Percentiles rank a stretch among this genome's conserved stretches.
phyloP scores from a whole-genome alignment of 2,113 vertebrate species.

The Protomyctophum bolini region DNA sequence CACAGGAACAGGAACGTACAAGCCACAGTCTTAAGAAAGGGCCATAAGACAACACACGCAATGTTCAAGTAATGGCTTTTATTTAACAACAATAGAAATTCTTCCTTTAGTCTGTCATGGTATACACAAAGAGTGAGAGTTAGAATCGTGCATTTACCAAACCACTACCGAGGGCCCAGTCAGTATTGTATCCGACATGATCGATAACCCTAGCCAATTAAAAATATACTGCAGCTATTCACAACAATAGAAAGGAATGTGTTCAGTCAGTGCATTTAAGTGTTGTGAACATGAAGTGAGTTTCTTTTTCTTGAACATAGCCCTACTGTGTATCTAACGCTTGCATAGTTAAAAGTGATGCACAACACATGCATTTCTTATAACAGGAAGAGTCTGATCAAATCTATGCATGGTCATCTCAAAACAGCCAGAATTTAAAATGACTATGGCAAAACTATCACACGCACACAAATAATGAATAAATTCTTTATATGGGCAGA shows the following conservation, averaged over 20 bases:
- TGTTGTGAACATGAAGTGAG: constrained; percentile 1
- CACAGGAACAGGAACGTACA: not conserved
- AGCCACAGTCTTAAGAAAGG: no score
- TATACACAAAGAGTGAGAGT: constrained; percentile 21
- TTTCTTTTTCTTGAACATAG: not conserved
- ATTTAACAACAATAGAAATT: constrained; percentile 78
- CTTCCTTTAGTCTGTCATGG: constrained; percentile 46
- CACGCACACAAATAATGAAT: constrained; percentile 20
- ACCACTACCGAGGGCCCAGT: not conserved
- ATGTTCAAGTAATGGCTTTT: constrained; percentile 58
- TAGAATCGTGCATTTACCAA: constrained; percentile 11
- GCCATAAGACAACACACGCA: not conserved
- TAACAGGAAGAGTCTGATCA: constrained; percentile 29
- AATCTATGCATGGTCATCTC: constrained; percentile 30
- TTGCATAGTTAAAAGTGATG: constrained; percentile 66
- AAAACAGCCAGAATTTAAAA: constrained; percentile 25
- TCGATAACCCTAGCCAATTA: not conserved
- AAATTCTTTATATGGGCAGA: constrained; percentile 28
- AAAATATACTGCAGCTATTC: constrained; percentile 30
- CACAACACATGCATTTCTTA: constrained; percentile 55
- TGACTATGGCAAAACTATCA: constrained; percentile 37
- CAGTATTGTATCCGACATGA: not conserved
- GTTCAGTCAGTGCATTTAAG: constrained; percentile 16
- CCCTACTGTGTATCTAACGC: constrained; percentile 39
- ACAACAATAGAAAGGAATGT: constrained; percentile 32